These are phyloP conservation scores for Dynastes maya DNA, from an alignment of 2,888 invertebrate genomes.

Conservation along the genomic window DNA sequence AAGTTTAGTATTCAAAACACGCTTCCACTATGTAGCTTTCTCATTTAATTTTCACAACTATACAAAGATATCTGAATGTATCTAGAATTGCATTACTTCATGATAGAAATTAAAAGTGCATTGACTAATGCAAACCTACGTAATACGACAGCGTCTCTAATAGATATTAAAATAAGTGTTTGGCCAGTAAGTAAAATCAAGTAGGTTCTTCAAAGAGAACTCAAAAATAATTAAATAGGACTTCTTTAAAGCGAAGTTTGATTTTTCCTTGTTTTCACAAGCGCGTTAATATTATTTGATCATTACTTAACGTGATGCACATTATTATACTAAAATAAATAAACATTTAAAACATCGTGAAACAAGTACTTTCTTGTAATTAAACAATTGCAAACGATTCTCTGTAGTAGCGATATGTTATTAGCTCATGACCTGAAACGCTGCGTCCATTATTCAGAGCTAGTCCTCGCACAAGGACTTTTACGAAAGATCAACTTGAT, in stretches of 20 bases:
- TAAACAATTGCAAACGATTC: too few species aligned
- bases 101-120: background rate
- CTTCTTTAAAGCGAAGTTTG: too few species aligned
- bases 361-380: too few species aligned
- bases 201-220: background rate
- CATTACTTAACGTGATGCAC: too few species aligned
- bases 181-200: background rate
- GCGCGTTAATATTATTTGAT: too few species aligned
- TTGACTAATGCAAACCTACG: background rate
- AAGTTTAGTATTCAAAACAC: conserved; percentile 8
- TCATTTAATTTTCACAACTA: conserved; percentile 22
- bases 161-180: background rate
- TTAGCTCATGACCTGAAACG: background rate
- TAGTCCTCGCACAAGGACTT: conserved; percentile 16
- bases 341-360: too few species aligned
- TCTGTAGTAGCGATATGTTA: background rate
- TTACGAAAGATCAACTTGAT: conserved; percentile 31
- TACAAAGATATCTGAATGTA: conserved; percentile 13
- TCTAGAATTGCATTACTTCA: conserved; percentile 6
- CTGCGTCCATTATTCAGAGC: background rate
- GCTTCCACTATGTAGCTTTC: background rate
- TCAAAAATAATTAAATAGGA: too few species aligned
- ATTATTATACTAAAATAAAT: too few species aligned
- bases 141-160: too few species aligned
- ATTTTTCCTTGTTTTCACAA: too few species aligned